Evolutionary conservation across 2,888 invertebrate species (phyloP), one percentile per base, ranked within the genome.

Genomic region (Leucophora obtusa): DNA sequence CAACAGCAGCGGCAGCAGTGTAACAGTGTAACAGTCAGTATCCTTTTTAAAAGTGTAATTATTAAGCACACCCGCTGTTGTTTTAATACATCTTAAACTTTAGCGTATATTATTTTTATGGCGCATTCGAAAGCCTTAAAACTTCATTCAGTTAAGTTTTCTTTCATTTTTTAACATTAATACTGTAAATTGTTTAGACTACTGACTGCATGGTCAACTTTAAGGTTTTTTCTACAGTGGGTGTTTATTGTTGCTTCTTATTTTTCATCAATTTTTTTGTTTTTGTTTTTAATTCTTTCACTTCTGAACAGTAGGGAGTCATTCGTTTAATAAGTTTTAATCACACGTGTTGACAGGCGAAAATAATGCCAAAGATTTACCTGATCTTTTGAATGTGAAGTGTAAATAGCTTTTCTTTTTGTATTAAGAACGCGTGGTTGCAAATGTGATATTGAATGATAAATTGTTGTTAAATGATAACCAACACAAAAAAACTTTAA

Each of bases 261-360:
- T 53, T 51, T 17, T n/a, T 65, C 63, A 54, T 24, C 35, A n/a
- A n/a, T n/a, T n/a, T n/a, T n/a, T n/a, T n/a, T n/a, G 18, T 24
- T 9, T 18, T 47, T 43, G n/a, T 50, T 28, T 28, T 10, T 47
- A 5, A 28, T n/a, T 17, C 50, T 21, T 11, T 24, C 58, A 54
- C 54, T 38, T 24, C 59, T 51, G 24, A 74, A 71, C 83, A 76
- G 82, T 74, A 58, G 83, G 83, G 77, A 76, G 82, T 72, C 83
- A 59, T 75, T 76, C 76, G 69, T 82, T 82, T 73, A 83, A 82
- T 83, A 82, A 82, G 82, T 79, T 83, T 83, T 83, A 79, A 83
- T 83, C 82, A 83, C 83, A 77, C 83, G 75, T 82, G 83, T 74
- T 83, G 83, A 82, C 83, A 83, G 82, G 73, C 82, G 62, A 79